Evolutionary conservation across 2,113 vertebrate species (phyloP), one percentile per base, ranked within the genome.

Genomic region (Semicossyphus pulcher): DNA sequence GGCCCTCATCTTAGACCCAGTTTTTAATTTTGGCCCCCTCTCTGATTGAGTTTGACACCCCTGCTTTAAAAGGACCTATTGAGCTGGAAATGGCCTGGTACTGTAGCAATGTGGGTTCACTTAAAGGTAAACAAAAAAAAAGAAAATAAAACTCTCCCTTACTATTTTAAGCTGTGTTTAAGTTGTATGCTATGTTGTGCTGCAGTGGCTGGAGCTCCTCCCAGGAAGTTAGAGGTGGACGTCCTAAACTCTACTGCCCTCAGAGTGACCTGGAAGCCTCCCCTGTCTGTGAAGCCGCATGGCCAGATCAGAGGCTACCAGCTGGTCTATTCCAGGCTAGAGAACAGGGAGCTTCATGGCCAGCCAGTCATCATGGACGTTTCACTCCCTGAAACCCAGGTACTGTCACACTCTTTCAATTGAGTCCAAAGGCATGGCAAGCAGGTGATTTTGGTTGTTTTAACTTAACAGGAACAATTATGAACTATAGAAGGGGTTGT

Each of bases 261-360:
- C 65, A 94, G 86, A 4, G 95, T 98, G 78, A 94, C 93, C 70
- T 99, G 98, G 98, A 97, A 96, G 84, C 89, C 97, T 32, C 98
- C 97, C 0, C 92, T 97, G 56, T 91, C 94, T 61, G 93, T 93
- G 80, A 97, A 96, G 85, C 98, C 97, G 77, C 96, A 98, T 0
- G 98, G 96, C 32, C 96, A 96, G 89, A 96, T 98, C 85, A 93
- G 95, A 0, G 97, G 97, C n/a, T 99, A 99, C 92, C 96, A 97
- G 91, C 94, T 99, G 75, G 95, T 96, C 0, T 97, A 96, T 0
- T 96, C 96, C 56, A 94, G 96, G 36, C 89, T 98, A 42, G 95
- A 97, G 85, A 95, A 94, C 0, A 95, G 96, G 4, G 95, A 98
- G 78, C 96, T 96, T 3, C 94, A 94, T 0, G 97, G 97, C 12